Conservation (phyloP, 2,113 vertebrate genomes). For the Ictalurus punctatus region DNA sequence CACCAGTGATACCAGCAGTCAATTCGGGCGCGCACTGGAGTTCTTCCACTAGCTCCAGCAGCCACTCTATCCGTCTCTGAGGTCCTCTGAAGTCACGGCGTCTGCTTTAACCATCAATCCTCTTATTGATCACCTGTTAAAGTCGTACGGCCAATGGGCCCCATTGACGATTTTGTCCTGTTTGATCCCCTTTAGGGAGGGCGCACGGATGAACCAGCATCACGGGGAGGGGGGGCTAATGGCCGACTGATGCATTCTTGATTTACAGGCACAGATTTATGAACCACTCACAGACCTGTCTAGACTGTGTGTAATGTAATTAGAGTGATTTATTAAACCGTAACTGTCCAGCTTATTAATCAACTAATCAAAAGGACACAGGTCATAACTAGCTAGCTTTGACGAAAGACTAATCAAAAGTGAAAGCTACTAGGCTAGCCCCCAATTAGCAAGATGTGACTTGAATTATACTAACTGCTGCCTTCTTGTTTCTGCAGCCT, state of each 20-base stretch:
- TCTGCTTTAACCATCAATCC: slow-evolving; percentile 52
- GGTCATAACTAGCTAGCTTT: slow-evolving; percentile 33
- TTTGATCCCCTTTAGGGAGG: slow-evolving; percentile 32
- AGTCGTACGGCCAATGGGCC: slow-evolving; percentile 27
- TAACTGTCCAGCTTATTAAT: slow-evolving; percentile 45
- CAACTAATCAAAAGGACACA: slow-evolving; percentile 28
- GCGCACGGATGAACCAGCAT: slow-evolving; percentile 1
- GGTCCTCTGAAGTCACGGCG: slow-evolving; percentile 40
- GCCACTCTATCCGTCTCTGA: slow-evolving; percentile 59
- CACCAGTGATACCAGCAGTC: slow-evolving; percentile 67
- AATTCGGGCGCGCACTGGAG: slow-evolving; percentile 63
- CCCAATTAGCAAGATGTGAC: slow-evolving; percentile 27
- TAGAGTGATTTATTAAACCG: slow-evolving; percentile 46
- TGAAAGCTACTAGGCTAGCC: slow-evolving; percentile 36
- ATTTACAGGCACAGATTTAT: slow-evolving; percentile 45
- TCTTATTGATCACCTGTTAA: slow-evolving; percentile 56
- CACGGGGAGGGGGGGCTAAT: slow-evolving; percentile 33
- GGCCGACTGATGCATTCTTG: slow-evolving; percentile 30
- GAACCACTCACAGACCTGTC: slow-evolving; percentile 40
- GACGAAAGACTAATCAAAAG: slow-evolving; percentile 41
- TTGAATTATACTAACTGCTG: slow-evolving; percentile 22
- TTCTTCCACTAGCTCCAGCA: slow-evolving; percentile 57
- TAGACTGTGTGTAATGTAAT: slow-evolving; percentile 41
- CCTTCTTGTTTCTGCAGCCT: slow-evolving; percentile 22
- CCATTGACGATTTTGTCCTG: slow-evolving; percentile 30